Evolutionary conservation across 2,888 invertebrate species (phyloP).

Genomic region (Caenorhabditis panamensis): DNA sequence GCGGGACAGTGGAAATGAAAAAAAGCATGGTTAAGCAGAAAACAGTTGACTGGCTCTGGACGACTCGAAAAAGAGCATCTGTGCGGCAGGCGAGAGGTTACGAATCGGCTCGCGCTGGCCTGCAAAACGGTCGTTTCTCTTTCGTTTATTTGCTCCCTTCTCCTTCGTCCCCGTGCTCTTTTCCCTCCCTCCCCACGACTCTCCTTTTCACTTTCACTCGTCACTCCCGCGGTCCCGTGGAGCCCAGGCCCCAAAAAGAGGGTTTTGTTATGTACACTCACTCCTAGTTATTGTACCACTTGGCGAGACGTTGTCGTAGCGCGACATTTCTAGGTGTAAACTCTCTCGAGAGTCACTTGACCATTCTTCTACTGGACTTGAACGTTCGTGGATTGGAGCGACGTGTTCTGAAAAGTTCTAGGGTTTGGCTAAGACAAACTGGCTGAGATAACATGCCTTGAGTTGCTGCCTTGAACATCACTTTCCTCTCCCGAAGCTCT

Average conservation of each 20-base stretch:
- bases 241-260: background rate
- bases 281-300: conserved; percentile 65
- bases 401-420: conserved; percentile 44
- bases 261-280: conserved; percentile 12
- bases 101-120: conserved; percentile 54
- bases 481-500: conserved; percentile 58
- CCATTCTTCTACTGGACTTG: conserved; percentile 73
- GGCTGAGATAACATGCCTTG: conserved; percentile 21
- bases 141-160: conserved; percentile 1
- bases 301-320: conserved; percentile 78
- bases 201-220: no score
- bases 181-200: no score
- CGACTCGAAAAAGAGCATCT: conserved; percentile 50
- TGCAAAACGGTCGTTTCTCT: conserved; percentile 30
- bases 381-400: conserved; percentile 66
- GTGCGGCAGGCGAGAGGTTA: conserved; percentile 45
- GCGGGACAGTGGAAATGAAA: conserved; percentile 21
- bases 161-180: background rate
- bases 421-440: background rate
- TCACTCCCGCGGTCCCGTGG: no score
- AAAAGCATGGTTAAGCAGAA: conserved; percentile 28
- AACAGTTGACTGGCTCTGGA: conserved; percentile 55
- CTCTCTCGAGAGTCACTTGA: conserved; percentile 71
- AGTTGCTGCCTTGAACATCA: conserved; percentile 64
- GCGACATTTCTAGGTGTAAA: conserved; percentile 75